Evolutionary conservation across 2,888 invertebrate species (phyloP), one percentile per base, ranked within the genome.

Genomic region (Trissolcus brochymenae): DNA sequence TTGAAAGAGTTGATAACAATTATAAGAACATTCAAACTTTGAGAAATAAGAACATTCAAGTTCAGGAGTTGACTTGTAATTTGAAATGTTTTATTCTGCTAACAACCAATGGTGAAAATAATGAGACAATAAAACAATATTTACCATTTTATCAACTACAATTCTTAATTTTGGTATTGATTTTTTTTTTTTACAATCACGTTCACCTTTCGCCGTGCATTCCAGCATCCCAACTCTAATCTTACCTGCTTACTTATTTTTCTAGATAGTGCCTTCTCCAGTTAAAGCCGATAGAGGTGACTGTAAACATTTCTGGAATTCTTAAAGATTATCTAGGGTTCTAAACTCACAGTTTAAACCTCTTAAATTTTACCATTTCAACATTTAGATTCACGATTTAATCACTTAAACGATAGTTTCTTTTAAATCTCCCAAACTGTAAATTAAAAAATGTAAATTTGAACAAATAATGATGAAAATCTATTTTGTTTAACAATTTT

Each of bases 151-250:
- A 2, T 16, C 49, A 14, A 9, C 16, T 14, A 49, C 16, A 16
- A 17, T 9, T 16, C 9, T 49, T 7, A 16, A 16, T 16, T 49
- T 19, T 14, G 43, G 2, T 64, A 43, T 54, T 17, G 11, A 46
- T 55, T 51, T 50, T 19, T 55, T 51, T 50, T 19, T 59, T 67
- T 67, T 41, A 17, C 13, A 40, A 7, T 11, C n/a, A 53, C 51
- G 51, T 51, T 71, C 50, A 50, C 71, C 62, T 71, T 62, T 71
- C 62, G 56, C 71, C 62, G 56, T 62, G 54, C 71, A 71, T 71
- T 71, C 71, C 49, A 53, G 46, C 46, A 59, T 64, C 70, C 51
- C 40, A 70, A 46, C 49, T 54, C 4, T 41, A 55, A 70, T 53
- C 64, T 64, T 64, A 53, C 29, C 53, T 72, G 72, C 49, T 65